Base-by-base conservation (phyloP, 2,113 vertebrate species). In the Galemys pyrenaicus region DNA sequence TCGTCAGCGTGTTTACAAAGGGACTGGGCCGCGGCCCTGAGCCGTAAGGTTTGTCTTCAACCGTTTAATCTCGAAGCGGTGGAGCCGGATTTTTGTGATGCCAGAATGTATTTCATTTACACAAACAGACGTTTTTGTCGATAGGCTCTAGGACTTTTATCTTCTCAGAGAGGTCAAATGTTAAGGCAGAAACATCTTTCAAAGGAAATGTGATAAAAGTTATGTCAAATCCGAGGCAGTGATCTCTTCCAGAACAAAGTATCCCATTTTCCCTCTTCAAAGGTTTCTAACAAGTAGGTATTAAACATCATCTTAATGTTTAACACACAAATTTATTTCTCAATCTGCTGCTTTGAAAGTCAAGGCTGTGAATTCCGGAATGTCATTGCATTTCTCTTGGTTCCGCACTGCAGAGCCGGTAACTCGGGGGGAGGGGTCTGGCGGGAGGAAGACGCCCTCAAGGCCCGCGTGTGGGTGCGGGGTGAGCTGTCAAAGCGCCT, bases 121-220 rank as follows among this genome's bases (percentile, higher is more conserved):
- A 91, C 91, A 97, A 97, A 54, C 87, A 97, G 88, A 93, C 96
- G 91, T 91, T 94, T 89, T 77, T 96, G 95, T 97, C 95, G 97
- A 93, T 96, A 97, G 91, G 71, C 96, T 89, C 54, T 13, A 73
- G 85, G 78, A 68, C 97, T 98, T 98, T 98, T 98, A 96, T 98
- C 95, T 98, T 97, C 92, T 96, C 73, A 71, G 93, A 95, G 92
- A 97, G 97, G 60, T 95, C 95, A 97, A 97, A 91, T 96, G 94
- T 88, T 79, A 97, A 92, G 96, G 97, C 96, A 97, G 97, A 98
- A 96, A 91, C 89, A 94, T 95, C 96, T 98, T 98, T 98, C 97
- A 98, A 97, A 97, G 97, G 93, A 96, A 98, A 98, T 85, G 95
- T 90, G 98, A 98, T 97, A 96, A 98, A 98, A 98, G 94, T 97